phyloP scores from a whole-genome alignment of 2,888 invertebrate genomes.

The Saturnia japonica region DNA sequence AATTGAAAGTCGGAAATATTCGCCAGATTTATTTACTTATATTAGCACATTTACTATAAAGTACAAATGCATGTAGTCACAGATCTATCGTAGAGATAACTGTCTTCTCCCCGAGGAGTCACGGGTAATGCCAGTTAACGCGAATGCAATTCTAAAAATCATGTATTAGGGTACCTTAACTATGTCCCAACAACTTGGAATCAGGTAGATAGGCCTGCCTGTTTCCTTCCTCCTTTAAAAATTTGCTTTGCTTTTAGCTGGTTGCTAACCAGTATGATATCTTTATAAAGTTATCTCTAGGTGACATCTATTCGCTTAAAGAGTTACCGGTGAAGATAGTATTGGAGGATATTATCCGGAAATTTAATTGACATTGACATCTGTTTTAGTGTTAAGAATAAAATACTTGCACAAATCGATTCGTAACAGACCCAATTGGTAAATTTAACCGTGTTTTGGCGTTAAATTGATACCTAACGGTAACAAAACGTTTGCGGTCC shows the following conservation, averaged over 20 bases:
- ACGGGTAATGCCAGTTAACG: too few species aligned
- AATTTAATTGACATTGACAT: neutral
- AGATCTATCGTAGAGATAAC: too few species aligned
- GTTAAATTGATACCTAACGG: constrained; percentile 31
- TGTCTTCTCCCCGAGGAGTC: too few species aligned
- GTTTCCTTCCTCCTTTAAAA: neutral
- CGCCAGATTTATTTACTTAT: too few species aligned
- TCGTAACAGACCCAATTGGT: constrained; percentile 24
- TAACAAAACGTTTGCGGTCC: constrained; percentile 6
- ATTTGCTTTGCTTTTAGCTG: neutral
- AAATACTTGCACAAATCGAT: constrained; percentile 30
- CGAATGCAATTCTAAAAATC: too few species aligned
- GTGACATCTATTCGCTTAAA: neutral
- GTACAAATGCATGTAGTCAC: too few species aligned
- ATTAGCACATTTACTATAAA: too few species aligned
- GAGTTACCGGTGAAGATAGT: neutral
- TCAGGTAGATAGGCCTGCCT: neutral
- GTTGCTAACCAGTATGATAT: neutral
- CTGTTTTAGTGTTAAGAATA: neutral
- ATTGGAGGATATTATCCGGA: neutral
- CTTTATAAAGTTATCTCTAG: neutral
- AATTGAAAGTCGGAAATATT: too few species aligned
- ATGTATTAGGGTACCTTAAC: too few species aligned
- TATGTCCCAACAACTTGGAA: neutral
- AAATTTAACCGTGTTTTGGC: constrained; percentile 21